Evolutionary conservation across 1,140 invertebrate genomes (phyloP), one percentile per base, ranked within the genome.

Genomic region (Zaprionus ornatus): DNA sequence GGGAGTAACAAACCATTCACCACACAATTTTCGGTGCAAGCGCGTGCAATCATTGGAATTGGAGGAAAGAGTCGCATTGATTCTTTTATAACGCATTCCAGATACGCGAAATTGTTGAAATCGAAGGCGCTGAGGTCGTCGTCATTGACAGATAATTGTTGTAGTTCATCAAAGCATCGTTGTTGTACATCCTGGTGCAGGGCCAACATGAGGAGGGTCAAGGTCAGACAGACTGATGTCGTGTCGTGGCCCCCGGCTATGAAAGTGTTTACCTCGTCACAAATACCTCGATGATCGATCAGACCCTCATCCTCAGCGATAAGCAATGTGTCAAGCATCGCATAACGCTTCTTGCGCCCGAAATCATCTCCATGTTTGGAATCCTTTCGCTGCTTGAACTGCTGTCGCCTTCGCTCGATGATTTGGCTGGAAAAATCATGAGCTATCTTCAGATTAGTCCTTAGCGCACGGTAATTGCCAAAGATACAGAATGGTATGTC

Each of bases 251-350:
- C 94, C 79, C 95, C 96, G 93, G 97, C 97, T 94, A 97, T 95
- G 79, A 97, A 97, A 0, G 96, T 97, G 90, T 97, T 96, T 0
- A 97, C 96, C 94, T 97, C 97, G 86, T 97, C 96, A 77, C 95
- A 94, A 54, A 98, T 96, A 62, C 96, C 96, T 50, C 93, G 70
- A 77, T 96, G 93, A 67, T 94, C 94, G 60, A 95, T 94, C 5
- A 79, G 93, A 21, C 93, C 91, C 21, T 93, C 84, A 5, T 92
- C 91, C 56, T 95, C 94, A 6, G 94, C 94, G 72, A 94, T 93
- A 7, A 97, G 90, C 1, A 98, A 69, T 45, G 97, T 93, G 93
- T 98, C 97, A 50, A 98, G 92, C 94, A 98, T 97, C 2, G 97
- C 96, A 7, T 96, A 92, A 27, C 95, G 93, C 65, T 94, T 95